Conservation (phyloP, 2,113 vertebrate species). For the Catharus bicknelli region DNA sequence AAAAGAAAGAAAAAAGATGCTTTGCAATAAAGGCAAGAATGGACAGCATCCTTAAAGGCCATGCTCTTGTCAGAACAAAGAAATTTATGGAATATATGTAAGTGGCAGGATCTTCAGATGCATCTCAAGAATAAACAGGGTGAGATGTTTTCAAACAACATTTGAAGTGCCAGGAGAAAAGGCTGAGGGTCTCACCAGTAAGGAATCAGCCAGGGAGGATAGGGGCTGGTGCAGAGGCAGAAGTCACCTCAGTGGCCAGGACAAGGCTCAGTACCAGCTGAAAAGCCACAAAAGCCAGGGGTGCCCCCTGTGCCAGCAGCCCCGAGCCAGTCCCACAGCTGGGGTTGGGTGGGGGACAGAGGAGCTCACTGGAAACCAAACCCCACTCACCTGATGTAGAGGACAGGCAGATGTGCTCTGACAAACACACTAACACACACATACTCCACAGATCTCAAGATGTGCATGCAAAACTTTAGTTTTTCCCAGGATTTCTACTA, state of each 20-base stretch:
- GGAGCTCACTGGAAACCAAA: neutral
- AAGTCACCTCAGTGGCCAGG: neutral
- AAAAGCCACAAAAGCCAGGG: neutral
- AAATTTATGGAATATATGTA: constrained; percentile 1
- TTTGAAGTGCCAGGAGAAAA: neutral
- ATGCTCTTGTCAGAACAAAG: neutral
- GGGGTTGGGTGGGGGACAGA: neutral
- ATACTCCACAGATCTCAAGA: neutral
- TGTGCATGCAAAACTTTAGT: neutral
- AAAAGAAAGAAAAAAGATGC: constrained; percentile 1
- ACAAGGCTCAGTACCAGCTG: neutral
- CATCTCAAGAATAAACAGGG: neutral
- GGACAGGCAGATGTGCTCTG: neutral
- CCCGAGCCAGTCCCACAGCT: neutral
- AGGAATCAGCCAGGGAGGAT: neutral
- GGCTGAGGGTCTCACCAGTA: neutral
- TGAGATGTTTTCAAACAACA: neutral
- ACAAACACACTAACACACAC: neutral
- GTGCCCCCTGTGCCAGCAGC: neutral
- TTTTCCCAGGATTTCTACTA: constrained; percentile 11
- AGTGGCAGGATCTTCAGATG: neutral
- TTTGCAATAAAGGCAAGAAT: constrained; percentile 36
- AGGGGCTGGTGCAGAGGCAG: neutral
- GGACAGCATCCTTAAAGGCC: constrained; percentile 3
- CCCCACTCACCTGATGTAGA: neutral